Conservation (phyloP, 2,797 vertebrate species). For the Gorsachius magnificus region DNA sequence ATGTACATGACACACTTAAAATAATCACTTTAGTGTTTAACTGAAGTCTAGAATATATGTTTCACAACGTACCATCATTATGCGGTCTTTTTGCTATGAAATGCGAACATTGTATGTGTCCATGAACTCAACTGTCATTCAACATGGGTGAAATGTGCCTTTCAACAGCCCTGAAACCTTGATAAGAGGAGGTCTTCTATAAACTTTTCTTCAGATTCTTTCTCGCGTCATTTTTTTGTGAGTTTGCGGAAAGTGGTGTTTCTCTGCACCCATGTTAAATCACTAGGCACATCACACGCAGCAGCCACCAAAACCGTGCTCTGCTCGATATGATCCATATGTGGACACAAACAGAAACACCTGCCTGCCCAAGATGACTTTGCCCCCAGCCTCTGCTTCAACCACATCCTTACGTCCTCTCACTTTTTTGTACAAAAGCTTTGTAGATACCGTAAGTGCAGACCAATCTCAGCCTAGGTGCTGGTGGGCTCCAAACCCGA, state of each 20-base stretch:
- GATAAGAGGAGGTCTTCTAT: constrained; percentile 48
- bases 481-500: not conserved
- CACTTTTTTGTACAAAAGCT: not conserved
- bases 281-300: not conserved
- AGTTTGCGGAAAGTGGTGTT: not conserved
- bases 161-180: constrained; percentile 21
- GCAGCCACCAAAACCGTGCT: not conserved
- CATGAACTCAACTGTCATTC: not conserved
- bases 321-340: rapidly evolving
- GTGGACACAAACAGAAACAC: not conserved
- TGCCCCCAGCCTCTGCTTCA: not conserved
- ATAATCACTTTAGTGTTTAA: constrained; percentile 23
- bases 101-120: not conserved
- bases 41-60: constrained; percentile 3
- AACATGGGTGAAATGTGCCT: constrained; percentile 55
- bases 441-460: not conserved
- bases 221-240: not conserved
- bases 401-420: not conserved
- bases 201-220: constrained; percentile 55
- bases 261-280: not conserved
- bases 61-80: not conserved
- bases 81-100: not conserved
- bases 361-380: not conserved
- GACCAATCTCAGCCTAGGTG: not conserved
- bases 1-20: constrained; percentile 24